Base-by-base conservation (phyloP, 2,113 vertebrate species). In the Rhea pennata region DNA sequence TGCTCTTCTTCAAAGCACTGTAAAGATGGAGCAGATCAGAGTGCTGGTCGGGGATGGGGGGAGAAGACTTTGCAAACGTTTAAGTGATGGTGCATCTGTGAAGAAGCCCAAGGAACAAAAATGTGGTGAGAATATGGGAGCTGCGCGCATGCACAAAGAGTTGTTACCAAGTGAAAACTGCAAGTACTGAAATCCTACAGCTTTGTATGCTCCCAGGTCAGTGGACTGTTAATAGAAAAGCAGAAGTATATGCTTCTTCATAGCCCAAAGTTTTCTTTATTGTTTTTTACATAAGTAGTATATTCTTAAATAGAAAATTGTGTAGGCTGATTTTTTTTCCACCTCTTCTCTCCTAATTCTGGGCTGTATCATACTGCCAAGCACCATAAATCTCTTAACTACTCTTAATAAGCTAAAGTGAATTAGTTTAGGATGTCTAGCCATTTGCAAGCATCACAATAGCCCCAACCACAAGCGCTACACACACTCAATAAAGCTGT, bases 391-490 rank as follows among this genome's bases (percentile, higher is more conserved):
- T 71, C 84, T 88, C 87, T 85, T 46, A 76, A 91, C 44, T 42
- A 9, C 84, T 62, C 95, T 61, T 77, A 84, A 89, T 76, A 79
- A 94, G 84, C 81, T 71, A 4, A 50, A 80, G 78, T 53, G 81
- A 95, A 94, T 95, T 31, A 74, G 66, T 69, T 90, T 21, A 81
- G 90, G 94, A 81, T 80, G 93, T 75, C 75, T 42, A 36, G 75
- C 88, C 1, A 0, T 2, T 84, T 9, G 53, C 61, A 15, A 65
- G 90, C 76, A 87, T 40, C 95, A 72, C 83, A 87, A 84, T 2
- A 76, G 75, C 69, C 94, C 87, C 87, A 50, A 39, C 54, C 67
- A 70, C 53, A 31, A 83, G 79, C 62, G 1, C 42, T 39, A 5
- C 23, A 29, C 1, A 22, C 70, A 17, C 89, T 83, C 71, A 24